Evolutionary conservation across 35 echinoderm and acorn worm genomes (phyloP).

Genomic region (Apostichopus japonicus): DNA sequence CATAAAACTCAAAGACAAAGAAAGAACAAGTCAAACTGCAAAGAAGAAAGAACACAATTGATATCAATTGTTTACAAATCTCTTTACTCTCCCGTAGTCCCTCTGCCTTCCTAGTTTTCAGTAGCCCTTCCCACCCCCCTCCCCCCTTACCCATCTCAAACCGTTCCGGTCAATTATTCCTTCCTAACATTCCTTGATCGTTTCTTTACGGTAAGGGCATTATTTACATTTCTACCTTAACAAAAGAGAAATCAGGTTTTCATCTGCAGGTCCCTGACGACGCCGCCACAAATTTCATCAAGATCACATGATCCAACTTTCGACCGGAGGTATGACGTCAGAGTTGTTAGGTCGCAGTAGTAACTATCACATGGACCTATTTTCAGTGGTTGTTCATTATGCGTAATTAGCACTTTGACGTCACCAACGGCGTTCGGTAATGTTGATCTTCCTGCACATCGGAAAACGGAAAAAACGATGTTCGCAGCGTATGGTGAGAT

Average conservation of each 20-base stretch:
- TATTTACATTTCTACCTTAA: no score
- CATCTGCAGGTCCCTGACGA: neutral
- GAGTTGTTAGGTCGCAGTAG: neutral
- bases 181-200: no score
- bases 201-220: no score
- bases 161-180: no score
- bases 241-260: neutral
- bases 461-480: slow-evolving; percentile 48
- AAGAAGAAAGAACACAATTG: no score
- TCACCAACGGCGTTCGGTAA: neutral
- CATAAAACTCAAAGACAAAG: no score
- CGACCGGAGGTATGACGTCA: slow-evolving; percentile 10
- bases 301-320: slow-evolving; percentile 14
- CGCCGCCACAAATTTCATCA: neutral
- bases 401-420: slow-evolving; percentile 37
- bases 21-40: no score
- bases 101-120: no score
- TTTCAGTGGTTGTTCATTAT: slow-evolving; percentile 44
- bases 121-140: no score
- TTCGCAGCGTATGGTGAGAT: slow-evolving; percentile 60
- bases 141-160: no score
- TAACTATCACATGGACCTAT: slow-evolving; percentile 7
- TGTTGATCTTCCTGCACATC: neutral
- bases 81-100: no score
- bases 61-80: no score